phyloP scores from a whole-genome alignment of 1,140 invertebrate species.

The Hyles euphorbiae region DNA sequence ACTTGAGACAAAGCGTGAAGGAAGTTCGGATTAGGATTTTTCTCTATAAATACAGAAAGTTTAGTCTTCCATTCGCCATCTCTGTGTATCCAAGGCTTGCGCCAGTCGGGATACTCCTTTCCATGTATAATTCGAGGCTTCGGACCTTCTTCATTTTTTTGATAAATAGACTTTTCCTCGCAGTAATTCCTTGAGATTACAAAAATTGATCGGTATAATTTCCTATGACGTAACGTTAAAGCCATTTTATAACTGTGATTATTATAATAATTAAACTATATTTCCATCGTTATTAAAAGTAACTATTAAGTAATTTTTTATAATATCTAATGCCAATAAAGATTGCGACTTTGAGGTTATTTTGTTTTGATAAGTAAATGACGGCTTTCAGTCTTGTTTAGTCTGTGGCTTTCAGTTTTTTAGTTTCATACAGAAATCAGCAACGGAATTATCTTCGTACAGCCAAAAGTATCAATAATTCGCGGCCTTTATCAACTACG shows the following conservation, averaged over 20 bases:
- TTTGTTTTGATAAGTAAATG: too few relatives aligned
- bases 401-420: too few relatives aligned
- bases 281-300: too few relatives aligned
- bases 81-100: constrained; percentile 55
- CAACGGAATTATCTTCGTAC: too few relatives aligned
- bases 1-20: constrained; percentile 44
- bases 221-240: constrained; percentile 26
- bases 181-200: constrained; percentile 38
- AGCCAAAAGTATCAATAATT: too few relatives aligned
- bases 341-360: too few relatives aligned
- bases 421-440: too few relatives aligned
- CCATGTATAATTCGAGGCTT: constrained; percentile 51
- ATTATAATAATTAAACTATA: too few relatives aligned
- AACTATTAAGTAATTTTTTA: too few relatives aligned
- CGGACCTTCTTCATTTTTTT: constrained; percentile 51
- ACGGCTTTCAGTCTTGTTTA: too few relatives aligned
- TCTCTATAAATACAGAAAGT: constrained; percentile 56
- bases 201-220: constrained; percentile 23
- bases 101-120: constrained; percentile 55
- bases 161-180: constrained; percentile 59
- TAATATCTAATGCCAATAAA: too few relatives aligned
- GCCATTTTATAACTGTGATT: constrained; percentile 20
- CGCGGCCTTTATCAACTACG: too few relatives aligned
- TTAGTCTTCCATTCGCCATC: constrained; percentile 57
- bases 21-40: constrained; percentile 53